phyloP scores from a whole-genome alignment of 1,140 invertebrate species.

The Teleogryllus occipitalis region DNA sequence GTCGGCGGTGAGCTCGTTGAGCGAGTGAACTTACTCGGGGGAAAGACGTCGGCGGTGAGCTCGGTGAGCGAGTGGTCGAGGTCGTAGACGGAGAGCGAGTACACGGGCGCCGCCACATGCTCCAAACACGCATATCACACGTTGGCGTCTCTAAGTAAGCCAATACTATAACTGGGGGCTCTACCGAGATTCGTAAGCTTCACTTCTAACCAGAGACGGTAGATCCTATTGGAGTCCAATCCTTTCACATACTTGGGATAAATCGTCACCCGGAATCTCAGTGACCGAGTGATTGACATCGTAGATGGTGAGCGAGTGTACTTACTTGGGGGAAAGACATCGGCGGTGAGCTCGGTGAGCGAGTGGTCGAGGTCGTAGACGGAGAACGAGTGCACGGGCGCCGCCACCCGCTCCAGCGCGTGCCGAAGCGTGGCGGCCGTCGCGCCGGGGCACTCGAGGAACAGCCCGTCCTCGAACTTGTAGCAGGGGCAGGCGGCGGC shows the following conservation, averaged over 20 bases:
- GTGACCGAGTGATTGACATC: conserved; percentile 56
- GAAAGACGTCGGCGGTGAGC: conserved; percentile 69
- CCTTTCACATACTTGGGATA: no score
- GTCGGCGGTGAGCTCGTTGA: conserved; percentile 66
- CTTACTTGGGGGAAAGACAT: conserved; percentile 61
- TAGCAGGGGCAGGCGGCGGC: conserved; percentile 64
- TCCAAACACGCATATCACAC: conserved; percentile 28
- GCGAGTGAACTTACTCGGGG: conserved; percentile 80
- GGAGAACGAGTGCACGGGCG: conserved; percentile 71
- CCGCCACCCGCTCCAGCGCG: conserved; percentile 43
- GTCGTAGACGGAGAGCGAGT: conserved; percentile 59
- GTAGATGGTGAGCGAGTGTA: conserved; percentile 66
- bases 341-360: conserved; percentile 56
- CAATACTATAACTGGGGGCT: no score
- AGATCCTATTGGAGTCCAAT: no score
- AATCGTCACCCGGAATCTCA: no score
- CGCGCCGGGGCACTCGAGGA: conserved; percentile 77
- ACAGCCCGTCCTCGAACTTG: conserved; percentile 82
- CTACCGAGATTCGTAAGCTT: no score
- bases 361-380: conserved; percentile 74
- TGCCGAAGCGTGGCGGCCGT: conserved; percentile 48
- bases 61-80: no score
- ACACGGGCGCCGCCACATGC: conserved; percentile 63
- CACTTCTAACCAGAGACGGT: no score
- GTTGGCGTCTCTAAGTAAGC: no score